Evolutionary conservation across 2,888 invertebrate species (phyloP).

Genomic region (Scaptomyza reducta): DNA sequence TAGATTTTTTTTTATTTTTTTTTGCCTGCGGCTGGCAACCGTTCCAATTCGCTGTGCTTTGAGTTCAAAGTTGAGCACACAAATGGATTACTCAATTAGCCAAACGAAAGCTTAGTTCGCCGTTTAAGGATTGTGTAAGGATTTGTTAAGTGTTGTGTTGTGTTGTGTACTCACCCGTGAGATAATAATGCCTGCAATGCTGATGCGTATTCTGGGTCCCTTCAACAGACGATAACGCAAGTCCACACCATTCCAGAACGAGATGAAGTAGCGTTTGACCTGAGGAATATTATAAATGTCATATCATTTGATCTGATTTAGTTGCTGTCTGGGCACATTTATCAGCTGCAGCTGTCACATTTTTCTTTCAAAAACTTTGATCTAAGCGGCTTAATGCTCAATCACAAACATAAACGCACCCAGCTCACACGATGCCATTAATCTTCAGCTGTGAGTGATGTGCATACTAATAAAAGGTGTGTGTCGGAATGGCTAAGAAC

Average conservation of each 20-base stretch:
- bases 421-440: conserved; percentile 48
- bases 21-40: conserved; percentile 40
- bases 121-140: conserved; percentile 23
- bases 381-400: conserved; percentile 47
- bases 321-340: conserved; percentile 12
- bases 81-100: conserved; percentile 68
- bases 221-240: conserved; percentile 95
- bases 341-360: conserved; percentile 22
- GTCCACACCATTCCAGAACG: conserved; percentile 98
- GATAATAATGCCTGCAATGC: conserved; percentile 97
- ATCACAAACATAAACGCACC: conserved; percentile 45
- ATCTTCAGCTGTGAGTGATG: conserved; percentile 50
- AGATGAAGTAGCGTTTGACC: conserved; percentile 96
- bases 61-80: conserved; percentile 59
- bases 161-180: conserved; percentile 90
- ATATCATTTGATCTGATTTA: not conserved
- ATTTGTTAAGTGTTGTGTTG: not conserved
- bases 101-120: conserved; percentile 46
- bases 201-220: conserved; percentile 95
- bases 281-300: conserved; percentile 82
- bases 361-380: conserved; percentile 62
- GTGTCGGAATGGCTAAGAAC: conserved; percentile 17
- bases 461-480: conserved; percentile 51
- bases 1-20: conserved; percentile 20
- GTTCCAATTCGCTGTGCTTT: conserved; percentile 57